Conservation (phyloP, 2,113 vertebrate species). For the Arvicanthis niloticus region DNA sequence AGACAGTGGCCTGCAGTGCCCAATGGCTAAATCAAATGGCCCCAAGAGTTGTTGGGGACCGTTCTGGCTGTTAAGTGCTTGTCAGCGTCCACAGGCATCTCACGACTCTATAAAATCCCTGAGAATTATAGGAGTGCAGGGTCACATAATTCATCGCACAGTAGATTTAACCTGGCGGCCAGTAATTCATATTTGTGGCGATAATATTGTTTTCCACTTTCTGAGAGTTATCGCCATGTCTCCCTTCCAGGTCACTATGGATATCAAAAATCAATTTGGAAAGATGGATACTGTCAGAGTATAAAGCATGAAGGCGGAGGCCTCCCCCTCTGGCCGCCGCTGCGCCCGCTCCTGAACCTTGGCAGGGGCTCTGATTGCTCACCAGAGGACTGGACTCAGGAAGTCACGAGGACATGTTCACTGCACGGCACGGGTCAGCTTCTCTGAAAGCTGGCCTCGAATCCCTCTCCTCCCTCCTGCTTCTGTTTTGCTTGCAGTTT, state of each 20-base stretch:
- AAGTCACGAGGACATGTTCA: slow-evolving; percentile 72
- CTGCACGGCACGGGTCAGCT: slow-evolving; percentile 75
- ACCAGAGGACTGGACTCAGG: slow-evolving; percentile 77
- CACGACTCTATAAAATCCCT: slow-evolving; percentile 92
- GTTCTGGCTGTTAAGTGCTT: slow-evolving; percentile 93
- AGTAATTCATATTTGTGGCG: slow-evolving; percentile 95
- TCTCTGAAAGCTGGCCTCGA: not conserved
- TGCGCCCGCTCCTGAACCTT: slow-evolving; percentile 76
- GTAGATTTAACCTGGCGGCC: slow-evolving; percentile 93
- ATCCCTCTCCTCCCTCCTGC: not conserved
- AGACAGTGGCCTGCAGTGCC: slow-evolving; percentile 83
- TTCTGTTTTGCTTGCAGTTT: not conserved
- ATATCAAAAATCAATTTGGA: slow-evolving; percentile 96
- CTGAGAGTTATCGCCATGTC: slow-evolving; percentile 92
- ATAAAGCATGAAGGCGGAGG: slow-evolving; percentile 88
- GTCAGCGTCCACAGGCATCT: slow-evolving; percentile 89
- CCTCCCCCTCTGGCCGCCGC: slow-evolving; percentile 79
- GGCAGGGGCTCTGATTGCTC: slow-evolving; percentile 82
- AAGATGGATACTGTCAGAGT: slow-evolving; percentile 92
- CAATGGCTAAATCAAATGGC: slow-evolving; percentile 88
- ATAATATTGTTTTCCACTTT: slow-evolving; percentile 96
- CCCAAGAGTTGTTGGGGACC: slow-evolving; percentile 86
- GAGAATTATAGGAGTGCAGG: slow-evolving; percentile 91
- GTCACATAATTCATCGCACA: slow-evolving; percentile 93
- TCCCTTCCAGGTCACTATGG: slow-evolving; percentile 93